Evolutionary conservation across 2,888 invertebrate species (phyloP).

Genomic region (Lobophora halterata): DNA sequence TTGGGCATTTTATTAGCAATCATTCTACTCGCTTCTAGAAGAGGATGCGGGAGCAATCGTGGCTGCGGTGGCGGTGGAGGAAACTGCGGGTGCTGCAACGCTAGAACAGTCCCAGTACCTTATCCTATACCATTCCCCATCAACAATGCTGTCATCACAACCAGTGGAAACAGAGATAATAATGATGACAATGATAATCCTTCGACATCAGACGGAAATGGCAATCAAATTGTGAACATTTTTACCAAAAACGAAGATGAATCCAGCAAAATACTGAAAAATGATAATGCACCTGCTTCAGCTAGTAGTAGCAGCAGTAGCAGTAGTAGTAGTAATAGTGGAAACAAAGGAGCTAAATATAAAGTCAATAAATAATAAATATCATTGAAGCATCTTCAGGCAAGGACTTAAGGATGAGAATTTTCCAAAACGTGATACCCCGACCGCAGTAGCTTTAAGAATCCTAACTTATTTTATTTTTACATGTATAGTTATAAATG

Average conservation of each 20-base stretch:
- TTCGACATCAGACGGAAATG: conserved; percentile 16
- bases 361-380: neutral
- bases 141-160: conserved; percentile 48
- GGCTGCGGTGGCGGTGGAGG: conserved; percentile 36
- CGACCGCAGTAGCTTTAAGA: no score
- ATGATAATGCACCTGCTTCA: conserved; percentile 5
- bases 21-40: conserved; percentile 47
- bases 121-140: conserved; percentile 57
- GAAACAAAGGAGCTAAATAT: conserved; percentile 1
- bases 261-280: neutral
- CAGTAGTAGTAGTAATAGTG: conserved; percentile 1
- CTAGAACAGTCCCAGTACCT: conserved; percentile 49
- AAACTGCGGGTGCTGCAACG: conserved; percentile 36
- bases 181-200: no score
- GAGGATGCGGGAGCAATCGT: conserved; percentile 27
- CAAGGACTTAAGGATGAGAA: no score
- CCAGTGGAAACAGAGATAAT: conserved; percentile 17
- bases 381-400: no score
- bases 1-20: conserved; percentile 53
- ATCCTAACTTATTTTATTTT: no score
- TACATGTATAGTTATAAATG: no score
- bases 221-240: conserved; percentile 28
- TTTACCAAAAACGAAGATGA: conserved; percentile 22
- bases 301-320: conserved; percentile 12
- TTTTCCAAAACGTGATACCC: no score